These are phyloP conservation scores for Ormia ochracea DNA, from an alignment of 2,888 invertebrate genomes.

Conservation along the genomic window DNA sequence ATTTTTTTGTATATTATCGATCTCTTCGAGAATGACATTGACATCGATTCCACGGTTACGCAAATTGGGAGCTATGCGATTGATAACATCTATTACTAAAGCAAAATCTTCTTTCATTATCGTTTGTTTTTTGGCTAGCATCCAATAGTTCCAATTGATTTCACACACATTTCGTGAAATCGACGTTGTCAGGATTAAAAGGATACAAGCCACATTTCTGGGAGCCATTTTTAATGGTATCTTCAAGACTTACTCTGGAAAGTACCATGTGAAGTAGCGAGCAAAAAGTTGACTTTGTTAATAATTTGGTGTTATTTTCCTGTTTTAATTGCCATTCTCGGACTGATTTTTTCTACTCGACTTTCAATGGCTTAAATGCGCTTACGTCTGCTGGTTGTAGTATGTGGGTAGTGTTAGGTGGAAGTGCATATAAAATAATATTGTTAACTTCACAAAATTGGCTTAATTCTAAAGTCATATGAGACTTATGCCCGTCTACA, in stretches of 20 bases:
- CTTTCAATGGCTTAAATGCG: conserved; percentile 4
- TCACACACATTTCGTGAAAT: conserved; percentile 20
- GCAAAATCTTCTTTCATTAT: conserved; percentile 24
- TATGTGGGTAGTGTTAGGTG: not conserved
- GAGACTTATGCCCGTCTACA: conserved; percentile 59
- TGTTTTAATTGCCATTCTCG: not conserved
- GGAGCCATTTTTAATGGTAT: conserved; percentile 15
- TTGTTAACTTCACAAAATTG: conserved; percentile 48
- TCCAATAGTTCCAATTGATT: conserved; percentile 13
- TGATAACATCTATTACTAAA: conserved; percentile 13
- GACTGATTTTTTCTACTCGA: conserved; percentile 15
- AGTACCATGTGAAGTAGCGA: conserved; percentile 11
- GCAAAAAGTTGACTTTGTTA: conserved; percentile 11
- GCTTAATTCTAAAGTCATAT: conserved; percentile 46
- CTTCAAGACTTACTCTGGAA: not conserved
- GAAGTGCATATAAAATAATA: conserved; percentile 50
- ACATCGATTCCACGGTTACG: conserved; percentile 8
- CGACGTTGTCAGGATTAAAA: conserved; percentile 29
- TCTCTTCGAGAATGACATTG: too few species aligned
- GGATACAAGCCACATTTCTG: conserved; percentile 35
- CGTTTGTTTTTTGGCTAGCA: not conserved
- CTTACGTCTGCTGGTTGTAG: not conserved
- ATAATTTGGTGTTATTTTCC: conserved; percentile 2
- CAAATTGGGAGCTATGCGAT: conserved; percentile 18
- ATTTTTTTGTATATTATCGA: not conserved